Evolutionary conservation across 2,888 invertebrate species (phyloP), one percentile per base, ranked within the genome.

Genomic region (Diarsia brunnea): DNA sequence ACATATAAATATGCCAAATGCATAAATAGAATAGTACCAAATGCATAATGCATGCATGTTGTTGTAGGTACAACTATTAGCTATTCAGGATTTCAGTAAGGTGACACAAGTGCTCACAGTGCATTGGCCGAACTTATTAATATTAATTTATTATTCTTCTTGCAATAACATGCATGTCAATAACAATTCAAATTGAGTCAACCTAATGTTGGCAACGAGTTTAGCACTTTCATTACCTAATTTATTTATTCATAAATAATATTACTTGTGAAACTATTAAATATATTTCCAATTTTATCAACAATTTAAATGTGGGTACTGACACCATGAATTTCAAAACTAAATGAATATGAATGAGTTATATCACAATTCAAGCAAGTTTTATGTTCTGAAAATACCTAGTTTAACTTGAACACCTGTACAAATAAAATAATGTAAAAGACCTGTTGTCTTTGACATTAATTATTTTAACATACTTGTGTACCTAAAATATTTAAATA

Each of bases 381-480:
- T 47, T 51, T 75, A 43, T 7, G 24, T 66, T 69, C 11, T 47
- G 10, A 43, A 49, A 27, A n/a, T 38, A 67, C 21, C n/a, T 14
- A 24, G 47, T 69, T 61, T 16, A 53, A 47, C 4, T 27, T 31
- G 1, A 58, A 38, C 75, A 82, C 21, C 79, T 82, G 70, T 74
- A 19, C 24, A 69, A 75, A 71, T 69, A 69, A 60, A 53, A 21
- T 43, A 43, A 43, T n/a, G 14, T 63, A 24, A 63, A 43, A 24
- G 43, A 43, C n/a, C 11, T 11, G n/a, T 16, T 21, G 38, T 43
- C 49, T 77, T 53, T 24, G 24, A 7, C 16, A 45, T 19, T 1
- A 31, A 7, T 53, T 38, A 38, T 72, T 65, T 61, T 47, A 66
- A 27, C 1, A 5, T 43, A 21, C 8, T 4, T 43, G 0, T 53